Conservation (phyloP, 2,888 invertebrate genomes). For the Euzophera pinguis region DNA sequence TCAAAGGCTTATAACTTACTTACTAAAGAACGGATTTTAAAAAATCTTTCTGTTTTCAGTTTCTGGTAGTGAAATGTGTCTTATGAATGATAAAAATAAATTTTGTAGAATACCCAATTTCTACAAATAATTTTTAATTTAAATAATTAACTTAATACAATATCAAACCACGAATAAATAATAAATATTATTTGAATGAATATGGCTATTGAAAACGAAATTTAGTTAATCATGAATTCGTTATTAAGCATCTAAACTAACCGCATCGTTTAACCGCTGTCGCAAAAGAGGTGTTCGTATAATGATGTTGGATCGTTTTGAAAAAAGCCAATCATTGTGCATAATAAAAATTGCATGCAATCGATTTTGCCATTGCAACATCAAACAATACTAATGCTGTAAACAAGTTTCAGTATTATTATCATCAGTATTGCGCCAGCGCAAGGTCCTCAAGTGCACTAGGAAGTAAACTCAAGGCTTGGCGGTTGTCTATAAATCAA, state of each 20-base stretch:
- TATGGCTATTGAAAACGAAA: too few species aligned
- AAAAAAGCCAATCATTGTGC: not conserved
- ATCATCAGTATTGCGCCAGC: constrained; percentile 31
- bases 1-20: too few species aligned
- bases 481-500: constrained; percentile 46
- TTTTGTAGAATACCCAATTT: too few species aligned
- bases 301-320: not conserved
- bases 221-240: too few species aligned
- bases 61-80: too few species aligned
- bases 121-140: too few species aligned
- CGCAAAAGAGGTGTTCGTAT: not conserved
- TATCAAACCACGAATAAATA: too few species aligned
- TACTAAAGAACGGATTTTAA: too few species aligned
- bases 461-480: constrained; percentile 68
- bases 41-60: too few species aligned
- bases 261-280: not conserved
- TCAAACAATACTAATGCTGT: constrained; percentile 29
- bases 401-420: constrained; percentile 31
- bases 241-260: not conserved
- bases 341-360: constrained; percentile 12
- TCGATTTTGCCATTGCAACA: constrained; percentile 16
- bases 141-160: too few species aligned
- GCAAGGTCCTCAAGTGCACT: constrained; percentile 60
- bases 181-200: too few species aligned
- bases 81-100: too few species aligned